Percentiles rank a stretch among this genome's conserved stretches.
These are phyloP conservation scores for Nycteola revayana DNA, from an alignment of 2,888 invertebrate genomes.

Conservation along the genomic window DNA sequence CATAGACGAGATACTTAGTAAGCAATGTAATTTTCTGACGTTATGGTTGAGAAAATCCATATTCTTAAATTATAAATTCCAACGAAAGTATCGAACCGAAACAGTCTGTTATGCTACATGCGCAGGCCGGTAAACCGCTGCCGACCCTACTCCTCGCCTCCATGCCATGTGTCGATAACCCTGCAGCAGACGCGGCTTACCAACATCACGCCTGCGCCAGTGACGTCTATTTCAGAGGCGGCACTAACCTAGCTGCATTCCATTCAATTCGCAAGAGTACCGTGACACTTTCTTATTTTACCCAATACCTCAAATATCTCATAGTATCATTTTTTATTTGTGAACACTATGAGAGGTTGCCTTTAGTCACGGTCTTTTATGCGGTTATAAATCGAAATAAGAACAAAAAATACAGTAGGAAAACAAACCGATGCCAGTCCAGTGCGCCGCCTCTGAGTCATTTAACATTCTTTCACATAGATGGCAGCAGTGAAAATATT, in stretches of 20 bases:
- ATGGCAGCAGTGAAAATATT: slow-evolving; percentile 85
- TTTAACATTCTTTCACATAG: slow-evolving; percentile 78
- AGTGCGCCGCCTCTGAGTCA: slow-evolving; percentile 61
- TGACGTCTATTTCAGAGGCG: slow-evolving; percentile 66
- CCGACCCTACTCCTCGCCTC: slow-evolving; percentile 62
- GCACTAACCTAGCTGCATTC: slow-evolving; percentile 68
- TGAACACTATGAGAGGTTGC: background rate
- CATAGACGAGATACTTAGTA: too few relatives aligned
- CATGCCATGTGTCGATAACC: slow-evolving; percentile 76
- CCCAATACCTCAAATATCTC: slow-evolving; percentile 6
- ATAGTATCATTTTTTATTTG: background rate
- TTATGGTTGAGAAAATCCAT: slow-evolving; percentile 36
- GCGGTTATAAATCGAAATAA: slow-evolving; percentile 5
- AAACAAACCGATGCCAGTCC: slow-evolving; percentile 41
- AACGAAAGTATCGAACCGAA: slow-evolving; percentile 66
- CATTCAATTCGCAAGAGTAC: slow-evolving; percentile 59
- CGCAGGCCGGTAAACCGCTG: slow-evolving; percentile 42
- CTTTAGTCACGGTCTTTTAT: slow-evolving; percentile 5
- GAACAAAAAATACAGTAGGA: slow-evolving; percentile 9
- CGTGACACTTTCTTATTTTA: slow-evolving; percentile 46
- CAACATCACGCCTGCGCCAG: slow-evolving; percentile 72
- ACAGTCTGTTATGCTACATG: slow-evolving; percentile 62
- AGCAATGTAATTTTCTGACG: slow-evolving; percentile 26
- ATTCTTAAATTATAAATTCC: slow-evolving; percentile 42
- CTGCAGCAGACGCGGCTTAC: slow-evolving; percentile 61